Evolutionary conservation across 2,797 vertebrate genomes (phyloP).

Genomic region (Coregonus suidteri): DNA sequence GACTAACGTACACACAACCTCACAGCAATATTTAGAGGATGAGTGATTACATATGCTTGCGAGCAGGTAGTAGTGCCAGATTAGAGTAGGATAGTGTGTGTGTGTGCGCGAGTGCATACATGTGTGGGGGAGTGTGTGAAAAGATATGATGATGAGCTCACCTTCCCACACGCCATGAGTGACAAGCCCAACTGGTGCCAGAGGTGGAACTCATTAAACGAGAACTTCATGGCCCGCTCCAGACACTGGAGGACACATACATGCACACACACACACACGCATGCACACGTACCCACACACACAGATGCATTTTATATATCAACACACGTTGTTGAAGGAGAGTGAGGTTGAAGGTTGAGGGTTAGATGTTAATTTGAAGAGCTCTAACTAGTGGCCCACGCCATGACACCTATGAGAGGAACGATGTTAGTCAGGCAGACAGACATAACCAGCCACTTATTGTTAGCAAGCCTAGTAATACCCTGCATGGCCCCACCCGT

Average conservation of each 20-base stretch:
- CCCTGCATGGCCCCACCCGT: not conserved
- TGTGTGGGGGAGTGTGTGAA: not conserved
- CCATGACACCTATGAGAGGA: not conserved
- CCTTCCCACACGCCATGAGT: conserved; percentile 95
- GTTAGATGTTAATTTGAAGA: conserved; percentile 9
- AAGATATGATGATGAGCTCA: conserved; percentile 73
- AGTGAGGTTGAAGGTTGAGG: not conserved
- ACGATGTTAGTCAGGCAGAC: conserved; percentile 12
- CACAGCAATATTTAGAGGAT: not conserved
- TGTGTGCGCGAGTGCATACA: not conserved
- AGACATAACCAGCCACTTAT: not conserved
- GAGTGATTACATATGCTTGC: not conserved
- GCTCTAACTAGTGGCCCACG: not conserved
- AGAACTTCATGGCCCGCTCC: conserved; percentile 97
- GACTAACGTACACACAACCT: not conserved
- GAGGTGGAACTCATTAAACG: conserved; percentile 95
- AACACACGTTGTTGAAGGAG: conserved; percentile 21
- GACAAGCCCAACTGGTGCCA: conserved; percentile 97
- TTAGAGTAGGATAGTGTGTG: not conserved
- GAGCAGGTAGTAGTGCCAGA: not conserved
- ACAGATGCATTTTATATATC: conserved; percentile 2
- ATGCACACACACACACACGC: not conserved
- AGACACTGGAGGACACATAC: conserved; percentile 81
- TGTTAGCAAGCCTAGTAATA: conserved; percentile 16
- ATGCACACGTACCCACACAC: not conserved